Conservation (phyloP, 2,797 vertebrate species). For the Carapus acus region DNA sequence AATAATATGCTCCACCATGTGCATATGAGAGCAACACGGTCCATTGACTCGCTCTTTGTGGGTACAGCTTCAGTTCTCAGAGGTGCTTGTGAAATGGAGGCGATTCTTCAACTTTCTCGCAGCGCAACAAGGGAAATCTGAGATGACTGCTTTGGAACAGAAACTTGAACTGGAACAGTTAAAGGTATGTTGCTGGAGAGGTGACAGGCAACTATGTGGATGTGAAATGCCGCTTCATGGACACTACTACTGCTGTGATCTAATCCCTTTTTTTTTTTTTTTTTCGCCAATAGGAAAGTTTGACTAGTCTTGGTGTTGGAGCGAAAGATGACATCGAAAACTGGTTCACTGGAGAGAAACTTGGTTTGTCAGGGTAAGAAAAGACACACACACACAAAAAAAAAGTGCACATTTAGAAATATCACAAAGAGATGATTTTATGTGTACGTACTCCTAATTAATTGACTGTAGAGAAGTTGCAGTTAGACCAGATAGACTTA, state of each 20-base stretch:
- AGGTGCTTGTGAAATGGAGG: conserved; percentile 88
- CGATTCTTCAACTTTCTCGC: conserved; percentile 84
- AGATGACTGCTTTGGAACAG: conserved; percentile 74
- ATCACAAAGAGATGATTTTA: too few relatives aligned
- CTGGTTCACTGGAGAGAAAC: conserved; percentile 83
- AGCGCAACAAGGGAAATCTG: conserved; percentile 81
- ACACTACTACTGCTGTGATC: too few relatives aligned
- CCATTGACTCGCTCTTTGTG: conserved; percentile 9
- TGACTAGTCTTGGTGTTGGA: conserved; percentile 76
- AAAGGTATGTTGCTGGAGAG: conserved; percentile 82
- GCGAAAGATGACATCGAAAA: conserved; percentile 78
- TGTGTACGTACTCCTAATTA: too few relatives aligned
- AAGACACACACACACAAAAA: too few relatives aligned
- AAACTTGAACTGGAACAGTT: conserved; percentile 83
- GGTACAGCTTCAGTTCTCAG: conserved; percentile 86
- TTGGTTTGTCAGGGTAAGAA: conserved; percentile 74
- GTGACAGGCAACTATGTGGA: too few relatives aligned
- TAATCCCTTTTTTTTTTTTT: too few relatives aligned
- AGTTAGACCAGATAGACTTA: too few relatives aligned
- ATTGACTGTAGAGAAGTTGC: too few relatives aligned
- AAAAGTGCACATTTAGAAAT: too few relatives aligned
- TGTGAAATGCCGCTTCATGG: too few relatives aligned
- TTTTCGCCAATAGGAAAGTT: conserved; percentile 70
- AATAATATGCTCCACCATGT: too few relatives aligned
- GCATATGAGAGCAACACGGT: too few relatives aligned